Percentiles rank a stretch among this genome's conserved stretches.
These are phyloP conservation scores for Barnardius zonarius DNA, from an alignment of 2,113 vertebrate species.

Conservation along the genomic window DNA sequence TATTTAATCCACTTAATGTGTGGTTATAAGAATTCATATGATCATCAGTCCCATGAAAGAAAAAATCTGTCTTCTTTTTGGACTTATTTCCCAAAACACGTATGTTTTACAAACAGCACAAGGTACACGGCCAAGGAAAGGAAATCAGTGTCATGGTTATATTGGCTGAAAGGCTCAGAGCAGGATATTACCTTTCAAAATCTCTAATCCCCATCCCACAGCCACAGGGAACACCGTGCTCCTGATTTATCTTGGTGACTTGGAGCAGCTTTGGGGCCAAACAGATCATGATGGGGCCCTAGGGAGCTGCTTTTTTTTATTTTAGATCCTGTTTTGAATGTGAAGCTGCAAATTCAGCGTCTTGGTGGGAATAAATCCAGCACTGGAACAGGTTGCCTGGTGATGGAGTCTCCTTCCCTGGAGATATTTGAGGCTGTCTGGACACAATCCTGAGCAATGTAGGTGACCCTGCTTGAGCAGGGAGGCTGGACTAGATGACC, in stretches of 20 bases:
- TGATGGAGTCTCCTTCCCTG: not conserved
- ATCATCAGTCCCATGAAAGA: slow-evolving; percentile 13
- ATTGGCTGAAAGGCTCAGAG: slow-evolving; percentile 15
- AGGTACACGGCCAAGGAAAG: not conserved
- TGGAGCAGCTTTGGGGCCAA: not conserved
- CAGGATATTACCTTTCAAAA: slow-evolving; percentile 48
- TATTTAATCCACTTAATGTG: slow-evolving; percentile 37
- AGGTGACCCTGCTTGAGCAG: not conserved
- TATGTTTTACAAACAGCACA: slow-evolving; percentile 1
- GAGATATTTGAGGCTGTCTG: not conserved
- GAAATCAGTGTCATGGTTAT: not conserved
- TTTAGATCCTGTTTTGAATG: not conserved
- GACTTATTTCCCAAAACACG: slow-evolving; percentile 5
- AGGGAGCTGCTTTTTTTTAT: not conserved
- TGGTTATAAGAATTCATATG: slow-evolving; percentile 14
- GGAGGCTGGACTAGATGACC: not conserved
- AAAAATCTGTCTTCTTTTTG: not conserved
- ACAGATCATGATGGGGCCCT: not conserved
- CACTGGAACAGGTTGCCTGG: not conserved
- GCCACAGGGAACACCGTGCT: fast-evolving
- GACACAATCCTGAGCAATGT: not conserved
- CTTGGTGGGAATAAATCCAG: not conserved
- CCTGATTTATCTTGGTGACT: not conserved
- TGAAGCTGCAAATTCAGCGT: not conserved
- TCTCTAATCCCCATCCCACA: not conserved